Conservation (phyloP, 2,113 vertebrate genomes). For the Plectropomus leopardus region DNA sequence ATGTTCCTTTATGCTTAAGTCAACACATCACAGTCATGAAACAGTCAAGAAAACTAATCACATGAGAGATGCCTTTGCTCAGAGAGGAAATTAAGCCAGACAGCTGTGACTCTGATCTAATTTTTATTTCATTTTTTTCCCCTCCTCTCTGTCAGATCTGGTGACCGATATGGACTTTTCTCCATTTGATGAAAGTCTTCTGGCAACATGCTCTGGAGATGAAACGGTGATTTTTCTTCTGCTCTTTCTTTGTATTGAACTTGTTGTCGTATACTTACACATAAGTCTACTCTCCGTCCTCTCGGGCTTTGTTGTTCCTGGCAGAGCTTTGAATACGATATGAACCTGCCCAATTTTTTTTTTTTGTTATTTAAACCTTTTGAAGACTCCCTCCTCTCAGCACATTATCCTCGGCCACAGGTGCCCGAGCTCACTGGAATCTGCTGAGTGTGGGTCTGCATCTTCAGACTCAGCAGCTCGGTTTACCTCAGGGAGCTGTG, state of each 20-base stretch:
- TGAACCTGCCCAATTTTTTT: constrained; percentile 23
- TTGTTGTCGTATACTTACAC: constrained; percentile 7
- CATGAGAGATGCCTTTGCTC: background rate
- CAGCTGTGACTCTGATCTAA: constrained; percentile 18
- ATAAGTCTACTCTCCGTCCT: constrained; percentile 3
- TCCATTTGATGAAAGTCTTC: constrained; percentile 91
- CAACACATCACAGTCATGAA: background rate
- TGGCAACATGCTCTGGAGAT: constrained; percentile 93
- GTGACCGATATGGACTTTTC: constrained; percentile 96
- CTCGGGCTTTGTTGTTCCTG: constrained; percentile 36
- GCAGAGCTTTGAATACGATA: constrained; percentile 11
- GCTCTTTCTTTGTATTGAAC: background rate
- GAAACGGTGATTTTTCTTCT: constrained; percentile 85
- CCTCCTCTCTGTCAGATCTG: constrained; percentile 83
- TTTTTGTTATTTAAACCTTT: constrained; percentile 48
- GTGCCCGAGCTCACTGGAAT: constrained; percentile 57
- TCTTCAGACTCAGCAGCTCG: constrained; percentile 61
- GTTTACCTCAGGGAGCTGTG: constrained; percentile 56
- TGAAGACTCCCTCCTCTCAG: constrained; percentile 40
- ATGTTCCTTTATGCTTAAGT: background rate
- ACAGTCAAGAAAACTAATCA: background rate
- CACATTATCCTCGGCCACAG: constrained; percentile 51
- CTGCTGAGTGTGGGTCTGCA: constrained; percentile 55
- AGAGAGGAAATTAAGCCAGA: constrained; percentile 36
- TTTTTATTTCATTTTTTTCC: constrained; percentile 17